A percentile compares a stretch with the other conserved stretches of the same genome.
phyloP scores from a whole-genome alignment of 2,113 vertebrate genomes.

The Dromaius novaehollandiae region DNA sequence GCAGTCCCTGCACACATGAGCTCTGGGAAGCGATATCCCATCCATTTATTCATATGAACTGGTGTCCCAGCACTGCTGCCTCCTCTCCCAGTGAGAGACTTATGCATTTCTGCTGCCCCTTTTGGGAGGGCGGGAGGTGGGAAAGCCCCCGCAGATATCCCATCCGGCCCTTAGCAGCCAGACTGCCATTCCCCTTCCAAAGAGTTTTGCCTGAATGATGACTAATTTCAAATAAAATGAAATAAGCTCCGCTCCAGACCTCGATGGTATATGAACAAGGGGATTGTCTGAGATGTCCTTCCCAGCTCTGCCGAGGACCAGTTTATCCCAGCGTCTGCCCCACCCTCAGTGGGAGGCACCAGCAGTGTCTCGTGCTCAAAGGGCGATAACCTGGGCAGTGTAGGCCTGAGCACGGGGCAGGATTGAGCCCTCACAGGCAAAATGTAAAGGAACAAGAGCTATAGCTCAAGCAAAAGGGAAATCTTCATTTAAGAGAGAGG shows the following conservation, averaged over 20 bases:
- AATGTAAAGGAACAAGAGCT: not conserved
- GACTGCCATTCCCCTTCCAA: not conserved
- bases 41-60: no score
- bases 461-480: not conserved
- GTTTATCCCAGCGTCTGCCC: rapidly evolving
- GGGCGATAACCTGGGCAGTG: not conserved
- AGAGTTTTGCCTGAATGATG: not conserved
- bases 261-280: not conserved
- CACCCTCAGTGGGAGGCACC: not conserved
- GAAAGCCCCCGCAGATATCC: not conserved
- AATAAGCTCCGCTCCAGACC: not conserved
- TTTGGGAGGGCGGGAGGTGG: not conserved
- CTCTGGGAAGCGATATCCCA: no score
- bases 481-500: not conserved
- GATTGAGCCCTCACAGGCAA: rapidly evolving
- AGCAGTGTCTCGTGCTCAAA: not conserved
- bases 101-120: not conserved
- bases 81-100: not conserved
- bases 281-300: not conserved
- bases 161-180: no score
- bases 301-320: not conserved
- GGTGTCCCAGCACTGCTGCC: not conserved
- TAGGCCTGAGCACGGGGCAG: not conserved
- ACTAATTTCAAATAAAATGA: not conserved
- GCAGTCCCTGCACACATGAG: no score